These are phyloP conservation scores for Pangasius macronema DNA, from an alignment of 2,797 vertebrate genomes.

Conservation along the genomic window DNA sequence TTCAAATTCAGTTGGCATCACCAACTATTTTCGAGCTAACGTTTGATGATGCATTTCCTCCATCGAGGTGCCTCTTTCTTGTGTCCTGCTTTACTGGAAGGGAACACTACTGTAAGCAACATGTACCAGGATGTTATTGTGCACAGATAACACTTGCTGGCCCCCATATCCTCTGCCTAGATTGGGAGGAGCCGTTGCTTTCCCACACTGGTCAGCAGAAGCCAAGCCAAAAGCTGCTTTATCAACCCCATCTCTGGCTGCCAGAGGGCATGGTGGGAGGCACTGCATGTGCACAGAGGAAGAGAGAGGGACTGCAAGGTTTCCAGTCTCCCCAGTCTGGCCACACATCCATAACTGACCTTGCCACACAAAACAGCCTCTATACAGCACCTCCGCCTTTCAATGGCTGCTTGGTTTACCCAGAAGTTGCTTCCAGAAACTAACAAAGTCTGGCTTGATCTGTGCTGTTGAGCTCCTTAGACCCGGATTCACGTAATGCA, in stretches of 20 bases:
- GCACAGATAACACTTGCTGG: conserved; percentile 54
- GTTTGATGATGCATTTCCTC: background rate
- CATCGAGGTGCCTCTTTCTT: conserved; percentile 42
- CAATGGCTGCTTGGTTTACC: conserved; percentile 25
- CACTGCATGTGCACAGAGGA: background rate
- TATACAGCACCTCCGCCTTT: conserved; percentile 18
- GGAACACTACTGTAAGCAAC: conserved; percentile 43
- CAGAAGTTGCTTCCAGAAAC: conserved; percentile 26
- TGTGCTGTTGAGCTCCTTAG: background rate
- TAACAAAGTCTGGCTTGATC: conserved; percentile 31
- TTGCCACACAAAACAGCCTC: conserved; percentile 33
- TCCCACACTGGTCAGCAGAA: conserved; percentile 56
- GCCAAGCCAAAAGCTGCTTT: conserved; percentile 27
- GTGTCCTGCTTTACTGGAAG: conserved; percentile 48
- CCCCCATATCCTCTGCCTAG: conserved; percentile 53
- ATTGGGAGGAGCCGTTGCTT: conserved; percentile 44
- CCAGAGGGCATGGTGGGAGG: conserved; percentile 26
- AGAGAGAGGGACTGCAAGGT: conserved; percentile 2
- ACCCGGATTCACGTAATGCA: background rate
- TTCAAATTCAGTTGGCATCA: background rate
- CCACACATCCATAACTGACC: conserved; percentile 20
- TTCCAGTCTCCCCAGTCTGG: conserved; percentile 21
- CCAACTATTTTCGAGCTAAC: background rate
- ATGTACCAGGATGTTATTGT: conserved; percentile 66
- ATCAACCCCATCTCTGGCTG: conserved; percentile 24